phyloP scores from a whole-genome alignment of 1,140 invertebrate species.

The Aphelenchoides avenae region DNA sequence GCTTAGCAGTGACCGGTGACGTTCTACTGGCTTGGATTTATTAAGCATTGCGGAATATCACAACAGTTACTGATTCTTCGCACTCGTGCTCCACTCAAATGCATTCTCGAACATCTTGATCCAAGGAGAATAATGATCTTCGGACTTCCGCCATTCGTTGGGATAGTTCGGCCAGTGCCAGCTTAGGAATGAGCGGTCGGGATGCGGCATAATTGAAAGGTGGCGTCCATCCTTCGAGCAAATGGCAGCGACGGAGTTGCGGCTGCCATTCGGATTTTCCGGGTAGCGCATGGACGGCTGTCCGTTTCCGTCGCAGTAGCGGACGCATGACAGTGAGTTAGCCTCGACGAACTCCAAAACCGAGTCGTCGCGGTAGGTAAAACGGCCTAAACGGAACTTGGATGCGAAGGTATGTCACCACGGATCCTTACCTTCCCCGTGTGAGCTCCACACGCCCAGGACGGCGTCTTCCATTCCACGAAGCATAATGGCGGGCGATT shows the following conservation, averaged over 20 bases:
- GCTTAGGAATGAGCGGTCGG: constrained; percentile 77
- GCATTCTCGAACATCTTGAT: constrained; percentile 84
- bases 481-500: constrained; percentile 77
- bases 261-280: constrained; percentile 61
- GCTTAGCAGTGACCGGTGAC: too few species aligned
- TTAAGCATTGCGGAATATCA: too few species aligned
- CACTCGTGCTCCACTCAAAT: constrained; percentile 78
- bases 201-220: constrained; percentile 95
- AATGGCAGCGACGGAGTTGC: constrained; percentile 75
- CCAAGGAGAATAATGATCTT: constrained; percentile 72
- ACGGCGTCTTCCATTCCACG: constrained; percentile 75
- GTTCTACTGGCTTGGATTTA: too few species aligned
- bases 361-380: constrained; percentile 63
- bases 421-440: constrained; percentile 76
- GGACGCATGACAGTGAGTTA: constrained; percentile 64
- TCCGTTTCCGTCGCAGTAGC: constrained; percentile 39
- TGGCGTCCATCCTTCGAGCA: constrained; percentile 82
- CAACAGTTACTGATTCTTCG: too few species aligned
- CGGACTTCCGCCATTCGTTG: constrained; percentile 60
- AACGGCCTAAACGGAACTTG: constrained; percentile 62
- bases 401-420: constrained; percentile 56
- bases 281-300: constrained; percentile 35
- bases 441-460: constrained; percentile 91
- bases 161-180: constrained; percentile 80
- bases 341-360: constrained; percentile 66